Evolutionary conservation across 2,888 invertebrate species (phyloP), one percentile per base, ranked within the genome.

Genomic region (Sphaeridia pumilis): DNA sequence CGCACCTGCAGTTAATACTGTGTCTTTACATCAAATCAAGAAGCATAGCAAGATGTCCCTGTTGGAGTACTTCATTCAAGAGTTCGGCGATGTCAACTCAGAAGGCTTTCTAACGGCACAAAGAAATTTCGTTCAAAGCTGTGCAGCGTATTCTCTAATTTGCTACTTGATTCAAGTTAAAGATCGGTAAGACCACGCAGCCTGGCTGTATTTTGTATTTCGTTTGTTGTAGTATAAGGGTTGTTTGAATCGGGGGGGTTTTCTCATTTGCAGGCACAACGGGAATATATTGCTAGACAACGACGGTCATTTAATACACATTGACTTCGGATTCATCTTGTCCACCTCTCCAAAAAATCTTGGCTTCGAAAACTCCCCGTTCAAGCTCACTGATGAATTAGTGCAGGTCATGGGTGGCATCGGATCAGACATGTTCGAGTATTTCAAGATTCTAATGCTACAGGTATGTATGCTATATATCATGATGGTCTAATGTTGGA

Each of bases 391-490:
- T 0, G 83, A 83, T 22, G 97, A 97, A 72, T 93, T 95, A 73
- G 95, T 97, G 25, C 94, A 95, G 69, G 92, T 97, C 27, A 98
- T 99, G 97, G 98, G 95, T 58, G 98, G 98, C 38, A 81, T 85
- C 63, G 82, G 83, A 55, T 93, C 93, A 0, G 93, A 94, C 69
- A 89, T 97, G 85, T 99, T 95, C 75, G 83, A 86, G 67, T 95
- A 97, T 74, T 99, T 94, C 75, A 97, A 97, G 76, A 89, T 89
- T 59, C 79, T 98, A 54, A 85, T 99, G 68, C 77, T 98, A 51
- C 87, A 92, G 70, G 64, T 63, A 58, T n/a, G n/a, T n/a, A n/a
- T n/a, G n/a, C n/a, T n/a, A n/a, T n/a, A n/a, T n/a, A n/a, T n/a
- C n/a, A n/a, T n/a, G n/a, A n/a, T n/a, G n/a, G n/a, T n/a, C n/a